A percentile compares a stretch with the other conserved stretches of the same genome.
These are phyloP conservation scores for Rhipidura dahli DNA, from an alignment of 2,113 vertebrate species.

Conservation along the genomic window DNA sequence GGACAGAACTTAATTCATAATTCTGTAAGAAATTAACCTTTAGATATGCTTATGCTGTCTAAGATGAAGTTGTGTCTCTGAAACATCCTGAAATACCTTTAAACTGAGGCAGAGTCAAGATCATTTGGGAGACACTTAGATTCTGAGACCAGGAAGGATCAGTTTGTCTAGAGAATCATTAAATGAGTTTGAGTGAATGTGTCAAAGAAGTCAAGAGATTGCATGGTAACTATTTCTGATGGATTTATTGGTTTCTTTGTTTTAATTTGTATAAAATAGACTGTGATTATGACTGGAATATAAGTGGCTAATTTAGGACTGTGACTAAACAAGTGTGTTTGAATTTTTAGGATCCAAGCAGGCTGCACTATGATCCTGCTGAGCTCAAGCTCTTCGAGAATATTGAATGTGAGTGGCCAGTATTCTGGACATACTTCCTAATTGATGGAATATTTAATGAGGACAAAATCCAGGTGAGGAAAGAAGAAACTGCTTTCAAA, in stretches of 20 bases:
- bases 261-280: neutral
- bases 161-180: neutral
- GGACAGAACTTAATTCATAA: neutral
- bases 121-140: neutral
- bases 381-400: slow-evolving; percentile 99
- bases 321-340: neutral
- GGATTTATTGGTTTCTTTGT: neutral
- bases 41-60: neutral
- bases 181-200: neutral
- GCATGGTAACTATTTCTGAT: neutral
- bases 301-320: neutral
- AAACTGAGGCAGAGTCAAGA: neutral
- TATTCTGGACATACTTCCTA: slow-evolving; percentile 97
- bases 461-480: slow-evolving; percentile 88
- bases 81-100: neutral
- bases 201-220: neutral
- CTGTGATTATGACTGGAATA: neutral
- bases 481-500: neutral
- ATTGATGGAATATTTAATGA: slow-evolving; percentile 90
- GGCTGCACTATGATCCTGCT: slow-evolving; percentile 95
- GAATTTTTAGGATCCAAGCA: slow-evolving; percentile 84
- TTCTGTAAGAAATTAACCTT: neutral
- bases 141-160: neutral
- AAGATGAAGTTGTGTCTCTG: neutral
- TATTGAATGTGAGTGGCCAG: slow-evolving; percentile 97